Evolutionary conservation across 2,888 invertebrate species (phyloP).

Genomic region (Sialis lutaria): DNA sequence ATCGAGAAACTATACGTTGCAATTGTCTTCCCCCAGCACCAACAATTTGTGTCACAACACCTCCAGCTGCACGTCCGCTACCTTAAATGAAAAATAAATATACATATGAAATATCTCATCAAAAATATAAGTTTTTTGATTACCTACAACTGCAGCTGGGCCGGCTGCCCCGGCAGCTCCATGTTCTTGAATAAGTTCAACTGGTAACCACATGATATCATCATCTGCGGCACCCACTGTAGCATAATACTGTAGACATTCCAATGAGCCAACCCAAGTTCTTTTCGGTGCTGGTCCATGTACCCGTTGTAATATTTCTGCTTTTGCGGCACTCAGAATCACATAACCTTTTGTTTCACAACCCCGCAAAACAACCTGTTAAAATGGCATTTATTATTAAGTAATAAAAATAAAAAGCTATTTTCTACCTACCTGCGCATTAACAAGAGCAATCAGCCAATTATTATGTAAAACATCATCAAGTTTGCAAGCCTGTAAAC

Average conservation of each 20-base stretch:
- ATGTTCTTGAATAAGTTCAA: slow-evolving; percentile 75
- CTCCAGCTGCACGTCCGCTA: slow-evolving; percentile 92
- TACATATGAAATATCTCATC: too few relatives aligned
- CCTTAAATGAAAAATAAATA: slow-evolving; percentile 18
- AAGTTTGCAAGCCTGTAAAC: slow-evolving; percentile 70
- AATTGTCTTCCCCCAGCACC: slow-evolving; percentile 34
- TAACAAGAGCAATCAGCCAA: slow-evolving; percentile 84
- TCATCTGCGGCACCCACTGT: slow-evolving; percentile 83
- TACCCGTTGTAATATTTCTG: slow-evolving; percentile 78
- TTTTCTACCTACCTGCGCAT: slow-evolving; percentile 44
- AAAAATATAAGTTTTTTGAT: too few relatives aligned
- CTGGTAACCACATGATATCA: slow-evolving; percentile 91
- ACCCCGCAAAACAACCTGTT: slow-evolving; percentile 68
- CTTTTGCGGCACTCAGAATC: slow-evolving; percentile 89
- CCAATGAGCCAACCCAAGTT: slow-evolving; percentile 87
- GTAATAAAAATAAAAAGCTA: too few relatives aligned
- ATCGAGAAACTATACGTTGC: slow-evolving; percentile 92
- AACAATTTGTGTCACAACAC: slow-evolving; percentile 19
- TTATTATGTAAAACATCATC: slow-evolving; percentile 88
- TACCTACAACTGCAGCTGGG: slow-evolving; percentile 4
- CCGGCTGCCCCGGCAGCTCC: not conserved
- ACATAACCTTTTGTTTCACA: slow-evolving; percentile 96
- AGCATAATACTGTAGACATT: slow-evolving; percentile 99
- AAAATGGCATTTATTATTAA: too few relatives aligned
- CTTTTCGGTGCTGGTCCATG: slow-evolving; percentile 82